Conservation (phyloP, 2,797 vertebrate species). For the Oreonectes daqikongensis region DNA sequence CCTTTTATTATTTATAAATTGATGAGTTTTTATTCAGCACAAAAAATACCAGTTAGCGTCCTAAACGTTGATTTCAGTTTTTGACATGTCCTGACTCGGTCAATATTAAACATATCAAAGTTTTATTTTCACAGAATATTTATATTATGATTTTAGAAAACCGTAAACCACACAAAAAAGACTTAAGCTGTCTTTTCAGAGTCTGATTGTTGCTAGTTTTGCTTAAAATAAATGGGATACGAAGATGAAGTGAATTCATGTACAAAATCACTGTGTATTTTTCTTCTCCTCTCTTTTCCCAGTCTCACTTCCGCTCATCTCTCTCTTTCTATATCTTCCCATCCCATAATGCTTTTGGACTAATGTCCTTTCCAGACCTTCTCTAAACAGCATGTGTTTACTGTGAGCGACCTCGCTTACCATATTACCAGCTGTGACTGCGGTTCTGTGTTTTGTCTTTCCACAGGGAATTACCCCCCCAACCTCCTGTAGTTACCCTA, state of each 20-base stretch:
- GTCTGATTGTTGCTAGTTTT: slow-evolving; percentile 58
- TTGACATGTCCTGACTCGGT: too few relatives aligned
- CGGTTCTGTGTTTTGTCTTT: slow-evolving; percentile 74
- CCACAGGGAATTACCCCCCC: slow-evolving; percentile 61
- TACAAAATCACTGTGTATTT: slow-evolving; percentile 51
- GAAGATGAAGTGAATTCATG: slow-evolving; percentile 75
- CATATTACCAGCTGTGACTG: slow-evolving; percentile 79
- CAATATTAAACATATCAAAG: too few relatives aligned
- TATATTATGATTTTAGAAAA: too few relatives aligned
- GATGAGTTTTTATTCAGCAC: too few relatives aligned
- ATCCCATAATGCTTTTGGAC: slow-evolving; percentile 67
- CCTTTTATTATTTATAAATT: too few relatives aligned
- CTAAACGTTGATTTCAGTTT: too few relatives aligned
- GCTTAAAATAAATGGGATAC: slow-evolving; percentile 63
- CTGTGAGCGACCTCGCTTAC: slow-evolving; percentile 75
- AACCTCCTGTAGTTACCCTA: slow-evolving; percentile 12
- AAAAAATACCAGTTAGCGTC: too few relatives aligned
- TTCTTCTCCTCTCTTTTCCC: slow-evolving; percentile 13
- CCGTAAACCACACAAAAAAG: too few relatives aligned
- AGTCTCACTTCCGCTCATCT: slow-evolving; percentile 36
- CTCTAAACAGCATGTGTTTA: slow-evolving; percentile 76
- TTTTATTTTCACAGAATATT: too few relatives aligned
- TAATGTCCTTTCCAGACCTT: slow-evolving; percentile 79
- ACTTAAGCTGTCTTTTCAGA: too few relatives aligned
- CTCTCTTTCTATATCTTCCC: slow-evolving; percentile 64